Evolutionary conservation across 2,888 invertebrate species (phyloP).

Genomic region (Dicyrtomina minuta): DNA sequence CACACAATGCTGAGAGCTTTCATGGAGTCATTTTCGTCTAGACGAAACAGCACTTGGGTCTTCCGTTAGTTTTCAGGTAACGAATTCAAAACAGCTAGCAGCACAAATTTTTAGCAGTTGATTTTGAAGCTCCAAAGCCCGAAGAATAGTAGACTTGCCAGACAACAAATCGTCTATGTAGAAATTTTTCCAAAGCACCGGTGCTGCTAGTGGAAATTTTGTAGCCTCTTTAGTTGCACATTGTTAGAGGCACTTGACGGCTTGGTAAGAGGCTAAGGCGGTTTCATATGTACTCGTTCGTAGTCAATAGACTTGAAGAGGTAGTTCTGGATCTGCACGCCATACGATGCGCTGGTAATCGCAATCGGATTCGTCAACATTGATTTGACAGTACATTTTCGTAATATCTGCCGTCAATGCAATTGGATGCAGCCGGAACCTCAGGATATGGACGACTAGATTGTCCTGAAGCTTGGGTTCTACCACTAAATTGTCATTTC

Average conservation of each 20-base stretch:
- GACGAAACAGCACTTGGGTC: background rate
- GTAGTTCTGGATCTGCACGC: too few species aligned
- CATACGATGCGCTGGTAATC: too few species aligned
- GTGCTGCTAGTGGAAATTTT: slow-evolving; percentile 45
- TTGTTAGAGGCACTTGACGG: too few species aligned
- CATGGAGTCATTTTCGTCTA: background rate
- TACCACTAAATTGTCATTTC: slow-evolving; percentile 47
- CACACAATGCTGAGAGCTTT: slow-evolving; percentile 35
- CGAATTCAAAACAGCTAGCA: slow-evolving; percentile 25
- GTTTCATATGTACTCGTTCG: too few species aligned
- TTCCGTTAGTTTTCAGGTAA: slow-evolving; percentile 16
- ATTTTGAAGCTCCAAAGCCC: too few species aligned
- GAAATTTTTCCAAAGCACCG: slow-evolving; percentile 56
- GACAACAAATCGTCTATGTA: too few species aligned
- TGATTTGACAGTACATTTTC: slow-evolving; percentile 55
- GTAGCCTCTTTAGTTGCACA: slow-evolving; percentile 46
- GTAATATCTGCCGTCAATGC: too few species aligned
- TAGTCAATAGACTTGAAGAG: too few species aligned
- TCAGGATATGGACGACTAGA: slow-evolving; percentile 51
- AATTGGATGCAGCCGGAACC: slow-evolving; percentile 52
- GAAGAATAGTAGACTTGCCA: too few species aligned
- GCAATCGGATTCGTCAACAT: slow-evolving; percentile 46
- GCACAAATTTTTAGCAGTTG: slow-evolving; percentile 52
- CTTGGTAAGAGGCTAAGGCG: too few species aligned
- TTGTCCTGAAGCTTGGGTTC: slow-evolving; percentile 54